A percentile compares a stretch with the other conserved stretches of the same genome.
Evolutionary conservation across 2,888 invertebrate species (phyloP).

Genomic region (Torymus auratus): DNA sequence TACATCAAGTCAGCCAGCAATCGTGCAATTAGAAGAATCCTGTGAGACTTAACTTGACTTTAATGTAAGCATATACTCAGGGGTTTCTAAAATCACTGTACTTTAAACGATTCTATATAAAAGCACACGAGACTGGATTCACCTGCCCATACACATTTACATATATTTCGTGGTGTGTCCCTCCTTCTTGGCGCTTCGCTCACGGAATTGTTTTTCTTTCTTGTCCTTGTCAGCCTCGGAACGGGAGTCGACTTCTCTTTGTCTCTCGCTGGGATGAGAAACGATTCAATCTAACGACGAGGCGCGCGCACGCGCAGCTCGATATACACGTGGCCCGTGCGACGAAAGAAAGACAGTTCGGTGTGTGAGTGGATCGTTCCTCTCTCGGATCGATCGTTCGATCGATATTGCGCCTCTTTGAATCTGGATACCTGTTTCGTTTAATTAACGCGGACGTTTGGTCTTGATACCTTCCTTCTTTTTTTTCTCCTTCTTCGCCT

Average conservation of each 20-base stretch:
- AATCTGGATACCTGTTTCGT: conserved; percentile 41
- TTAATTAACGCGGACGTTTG: conserved; percentile 40
- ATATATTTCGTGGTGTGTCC: background rate
- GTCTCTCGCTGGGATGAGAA: conserved; percentile 14
- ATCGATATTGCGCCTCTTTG: conserved; percentile 29
- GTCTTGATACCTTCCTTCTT: background rate
- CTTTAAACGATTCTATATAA: no score
- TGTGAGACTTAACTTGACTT: no score
- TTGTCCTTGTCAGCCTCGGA: background rate
- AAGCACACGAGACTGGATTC: background rate
- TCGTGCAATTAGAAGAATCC: no score
- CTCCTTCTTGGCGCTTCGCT: background rate
- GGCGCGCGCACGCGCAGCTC: no score
- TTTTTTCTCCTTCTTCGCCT: conserved; percentile 24
- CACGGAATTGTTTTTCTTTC: background rate
- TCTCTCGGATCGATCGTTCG: conserved; percentile 29
- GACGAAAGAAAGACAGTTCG: conserved; percentile 6
- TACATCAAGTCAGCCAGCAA: no score
- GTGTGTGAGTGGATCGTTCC: conserved; percentile 12
- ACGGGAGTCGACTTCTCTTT: conserved; percentile 18
- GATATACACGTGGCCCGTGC: background rate
- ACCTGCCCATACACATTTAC: conserved; percentile 2
- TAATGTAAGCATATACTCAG: no score
- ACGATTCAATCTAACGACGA: conserved; percentile 39
- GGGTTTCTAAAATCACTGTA: no score